These are phyloP conservation scores for Ganaspis brasiliensis DNA, from an alignment of 2,888 invertebrate species.

Conservation along the genomic window DNA sequence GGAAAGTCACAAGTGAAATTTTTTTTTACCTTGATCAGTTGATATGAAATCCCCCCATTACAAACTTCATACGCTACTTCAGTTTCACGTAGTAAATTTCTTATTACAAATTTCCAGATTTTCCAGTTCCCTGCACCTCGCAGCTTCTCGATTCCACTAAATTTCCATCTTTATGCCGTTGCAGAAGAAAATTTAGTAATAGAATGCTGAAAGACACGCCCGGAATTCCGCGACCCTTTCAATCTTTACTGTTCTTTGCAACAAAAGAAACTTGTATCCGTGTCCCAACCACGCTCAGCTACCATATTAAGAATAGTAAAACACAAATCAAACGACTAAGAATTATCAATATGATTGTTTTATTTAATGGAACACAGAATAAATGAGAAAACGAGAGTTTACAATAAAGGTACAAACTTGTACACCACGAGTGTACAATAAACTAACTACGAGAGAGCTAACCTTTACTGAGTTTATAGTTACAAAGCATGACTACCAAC, in stretches of 20 bases:
- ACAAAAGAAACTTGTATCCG: slow-evolving; percentile 20
- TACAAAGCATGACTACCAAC: too few relatives aligned
- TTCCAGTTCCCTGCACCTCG: slow-evolving; percentile 50
- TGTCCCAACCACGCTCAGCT: slow-evolving; percentile 50
- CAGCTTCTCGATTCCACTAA: slow-evolving; percentile 49
- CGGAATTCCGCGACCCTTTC: slow-evolving; percentile 20
- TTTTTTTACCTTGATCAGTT: too few relatives aligned
- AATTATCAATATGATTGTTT: background rate
- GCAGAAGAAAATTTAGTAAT: slow-evolving; percentile 11
- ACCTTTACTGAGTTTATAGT: too few relatives aligned
- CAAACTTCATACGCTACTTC: slow-evolving; percentile 52
- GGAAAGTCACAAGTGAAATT: too few relatives aligned
- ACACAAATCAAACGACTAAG: too few relatives aligned
- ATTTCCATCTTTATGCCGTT: slow-evolving; percentile 46
- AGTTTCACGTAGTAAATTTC: slow-evolving; percentile 49
- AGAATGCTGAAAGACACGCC: background rate
- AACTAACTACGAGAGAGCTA: too few relatives aligned
- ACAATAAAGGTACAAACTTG: too few relatives aligned
- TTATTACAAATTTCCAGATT: slow-evolving; percentile 50
- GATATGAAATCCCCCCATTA: too few relatives aligned
- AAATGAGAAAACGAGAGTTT: too few relatives aligned
- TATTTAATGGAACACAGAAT: too few relatives aligned
- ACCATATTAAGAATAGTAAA: slow-evolving; percentile 47
- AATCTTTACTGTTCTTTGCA: slow-evolving; percentile 2
- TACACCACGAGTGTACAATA: too few relatives aligned